These are phyloP conservation scores for Taxidea taxus DNA, from an alignment of 2,113 vertebrate genomes.

Conservation along the genomic window DNA sequence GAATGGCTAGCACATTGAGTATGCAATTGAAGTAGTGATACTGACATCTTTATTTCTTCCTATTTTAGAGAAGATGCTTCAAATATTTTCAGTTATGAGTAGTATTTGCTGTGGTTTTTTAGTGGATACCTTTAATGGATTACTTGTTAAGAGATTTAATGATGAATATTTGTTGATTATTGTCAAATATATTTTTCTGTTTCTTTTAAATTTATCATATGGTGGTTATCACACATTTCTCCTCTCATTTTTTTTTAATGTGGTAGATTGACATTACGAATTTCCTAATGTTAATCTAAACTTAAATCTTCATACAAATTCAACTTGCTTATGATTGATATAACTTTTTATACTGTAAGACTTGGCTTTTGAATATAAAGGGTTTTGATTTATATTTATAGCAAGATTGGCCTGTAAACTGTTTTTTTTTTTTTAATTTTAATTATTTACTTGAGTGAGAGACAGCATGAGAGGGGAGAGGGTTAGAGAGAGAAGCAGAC, in stretches of 20 bases:
- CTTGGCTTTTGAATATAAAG: neutral
- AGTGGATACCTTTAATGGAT: neutral
- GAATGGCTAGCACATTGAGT: neutral
- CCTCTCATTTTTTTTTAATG: constrained; percentile 20
- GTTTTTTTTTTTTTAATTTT: neutral
- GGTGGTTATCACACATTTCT: neutral
- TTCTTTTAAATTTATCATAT: neutral
- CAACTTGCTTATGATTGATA: neutral
- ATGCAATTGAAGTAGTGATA: neutral
- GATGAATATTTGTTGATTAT: neutral
- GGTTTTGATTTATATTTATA: neutral
- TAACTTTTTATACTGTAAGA: neutral
- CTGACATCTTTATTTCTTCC: neutral
- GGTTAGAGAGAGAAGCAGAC: too few species aligned
- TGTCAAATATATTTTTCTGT: neutral
- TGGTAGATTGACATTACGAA: neutral
- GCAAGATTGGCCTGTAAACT: neutral
- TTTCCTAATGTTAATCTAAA: neutral
- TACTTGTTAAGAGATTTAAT: neutral
- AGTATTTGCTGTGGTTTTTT: neutral
- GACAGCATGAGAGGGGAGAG: too few species aligned
- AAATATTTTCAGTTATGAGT: neutral
- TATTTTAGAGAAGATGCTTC: neutral
- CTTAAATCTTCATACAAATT: constrained; percentile 18
- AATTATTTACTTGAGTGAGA: too few species aligned